Evolutionary conservation across 2,797 vertebrate genomes (phyloP), one percentile per base, ranked within the genome.

Genomic region (Fringilla coelebs): DNA sequence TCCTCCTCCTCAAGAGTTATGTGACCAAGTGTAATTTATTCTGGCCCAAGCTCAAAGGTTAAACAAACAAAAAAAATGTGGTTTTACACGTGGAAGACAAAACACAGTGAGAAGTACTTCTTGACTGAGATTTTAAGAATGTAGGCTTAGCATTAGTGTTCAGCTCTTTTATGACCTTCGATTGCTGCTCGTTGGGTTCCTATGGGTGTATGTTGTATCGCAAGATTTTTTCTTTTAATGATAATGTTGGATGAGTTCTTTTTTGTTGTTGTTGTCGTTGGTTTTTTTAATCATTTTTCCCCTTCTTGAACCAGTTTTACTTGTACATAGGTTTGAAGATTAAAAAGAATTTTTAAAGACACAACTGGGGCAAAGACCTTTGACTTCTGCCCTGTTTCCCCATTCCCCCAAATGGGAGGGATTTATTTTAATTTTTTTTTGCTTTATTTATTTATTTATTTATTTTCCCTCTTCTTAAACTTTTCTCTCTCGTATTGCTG

Each of bases 71-170:
- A 29, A 55, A 55, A 67, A 55, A 13, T 3, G 25, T 73, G 93
- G 93, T 96, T 96, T 91, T 94, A 92, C 31, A 41, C 60, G 85
- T 96, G 91, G 86, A 90, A 96, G 78, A 90, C 87, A 95, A 96
- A 95, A 96, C 92, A 93, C 91, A 94, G 81, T 95, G 88, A 95
- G 89, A 94, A 96, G 89, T 95, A 88, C 88, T 97, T 97, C 98
- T 98, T 98, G 98, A 98, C 97, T 98, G 98, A 98, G 98, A 98
- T 98, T 98, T 99, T 98, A 98, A 98, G 98, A 99, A 99, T 98
- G 98, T 99, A 99, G 98, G 98, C 97, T 97, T 99, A 99, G 98
- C 98, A 98, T 98, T 98, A 98, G 98, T 98, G 98, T 98, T 97
- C 98, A 98, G 98, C 98, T 97, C 94, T 96, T 97, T 97, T 96